Base-by-base conservation (phyloP, 2,113 vertebrate genomes). In the Orcinus orca region DNA sequence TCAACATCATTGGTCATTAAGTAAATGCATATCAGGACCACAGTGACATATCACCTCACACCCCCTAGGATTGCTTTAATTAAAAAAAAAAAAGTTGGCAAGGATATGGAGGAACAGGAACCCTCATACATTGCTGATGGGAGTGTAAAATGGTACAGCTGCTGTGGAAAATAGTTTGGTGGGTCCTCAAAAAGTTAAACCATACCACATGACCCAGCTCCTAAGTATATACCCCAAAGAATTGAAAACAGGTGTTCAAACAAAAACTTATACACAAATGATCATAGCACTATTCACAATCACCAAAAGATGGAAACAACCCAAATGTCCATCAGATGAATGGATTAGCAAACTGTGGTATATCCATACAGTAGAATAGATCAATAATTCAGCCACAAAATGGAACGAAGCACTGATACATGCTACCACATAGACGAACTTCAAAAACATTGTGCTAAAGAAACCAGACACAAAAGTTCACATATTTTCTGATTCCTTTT, bases 171-270 rank as follows among this genome's bases (percentile, higher is more conserved):
- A 65, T 33, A 60, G 44, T 36, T 67, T 90, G 55, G 62, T 73
- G 4, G 80, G 62, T 83, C 71, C 77, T 94, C 71, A 85, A 85
- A 47, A 94, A 70, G 50, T 70, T 94, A 94, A 93, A 94, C 81
- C 81, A 90, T 17, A 68, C 77, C 38, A 50, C 38, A 38, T 68
- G 58, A 93, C 67, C 62, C 47, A 95, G 36, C 68, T 95, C 63
- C 81, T 79, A 67, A 70, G 60, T 76, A 17, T 41, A 63, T 31
- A 67, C 73, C 60, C 8, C 18, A 85, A 89, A 86, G 88, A 71
- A 86, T 9, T 26, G 33, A 86, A 80, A 95, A 68, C 41, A 62
- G 26, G 50, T 62, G 76, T 33, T 58, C 47, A 63, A 63, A 73
- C 41, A 67, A 71, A 58, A 60, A 44, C 6, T 44, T 55, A 53